Evolutionary conservation across 2,888 invertebrate genomes (phyloP), one percentile per base, ranked within the genome.

Genomic region (Punctoribates punctum): DNA sequence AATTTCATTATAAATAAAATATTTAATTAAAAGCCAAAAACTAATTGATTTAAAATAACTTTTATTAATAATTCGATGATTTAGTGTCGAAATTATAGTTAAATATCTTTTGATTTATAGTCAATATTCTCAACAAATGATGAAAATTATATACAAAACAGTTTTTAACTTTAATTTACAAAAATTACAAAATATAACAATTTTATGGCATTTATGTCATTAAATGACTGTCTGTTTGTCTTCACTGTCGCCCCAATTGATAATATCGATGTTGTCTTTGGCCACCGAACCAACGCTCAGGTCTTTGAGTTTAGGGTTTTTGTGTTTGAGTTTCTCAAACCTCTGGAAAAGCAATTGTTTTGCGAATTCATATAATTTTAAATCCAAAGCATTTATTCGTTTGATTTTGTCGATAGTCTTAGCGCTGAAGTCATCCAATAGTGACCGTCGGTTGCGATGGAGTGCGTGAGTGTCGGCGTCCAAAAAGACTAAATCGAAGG

Each of bases 291-390:
- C 15, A n/a, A 23, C 60, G 23, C 17, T 23, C 11, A 60, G 23
- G 15, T 9, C 5, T n/a, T 60, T 60, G 4, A 23, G 5, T 23
- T 60, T 60, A 4, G 11, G 23, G 11, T 60, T 60, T 23, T 60
- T 60, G 27, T 60, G 4, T 23, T 73, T 73, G 17, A 51, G 29
- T 27, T 48, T 38, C 62, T 90, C 88, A 85, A 94, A 94, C 82
- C 97, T 88, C 83, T 85, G 84, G 77, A 84, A 82, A 84, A 97
- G 90, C 80, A 97, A 87, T 83, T 90, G 89, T 84, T 92, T 91
- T 74, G 97, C 97, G 86, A 91, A 98, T 80, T 91, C 89, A 84
- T 98, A 99, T 75, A 99, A 88, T 85, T 96, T 92, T 77, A 95
- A 87, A 84, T 99, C 98, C 79, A 98, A 87, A 78, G 89, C 88